These are phyloP conservation scores for Atethmia centrago DNA, from an alignment of 2,888 invertebrate species.

Conservation along the genomic window DNA sequence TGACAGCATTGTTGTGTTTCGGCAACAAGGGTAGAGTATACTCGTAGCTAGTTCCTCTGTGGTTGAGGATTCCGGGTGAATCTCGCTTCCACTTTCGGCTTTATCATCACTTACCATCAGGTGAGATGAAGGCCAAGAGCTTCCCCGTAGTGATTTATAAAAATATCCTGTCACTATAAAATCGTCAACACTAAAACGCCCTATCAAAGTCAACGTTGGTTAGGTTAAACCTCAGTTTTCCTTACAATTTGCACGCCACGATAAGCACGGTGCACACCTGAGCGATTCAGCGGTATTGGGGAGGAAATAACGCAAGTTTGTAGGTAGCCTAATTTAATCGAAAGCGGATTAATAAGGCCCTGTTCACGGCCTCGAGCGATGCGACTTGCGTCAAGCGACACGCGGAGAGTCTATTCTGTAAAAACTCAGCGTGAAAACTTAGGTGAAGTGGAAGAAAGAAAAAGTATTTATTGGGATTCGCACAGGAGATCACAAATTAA, in stretches of 20 bases:
- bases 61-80: too few relatives aligned
- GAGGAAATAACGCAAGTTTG: slow-evolving; percentile 45
- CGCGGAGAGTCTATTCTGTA: not conserved
- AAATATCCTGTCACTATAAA: not conserved
- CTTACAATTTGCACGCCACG: slow-evolving; percentile 60
- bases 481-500: too few relatives aligned
- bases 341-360: slow-evolving; percentile 28
- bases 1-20: too few relatives aligned
- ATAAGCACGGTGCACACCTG: slow-evolving; percentile 49
- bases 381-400: not conserved
- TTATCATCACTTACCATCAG: too few relatives aligned
- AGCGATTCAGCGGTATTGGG: slow-evolving; percentile 49
- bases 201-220: slow-evolving; percentile 35
- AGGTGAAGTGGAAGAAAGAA: not conserved
- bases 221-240: slow-evolving; percentile 49
- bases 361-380: not conserved
- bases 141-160: too few relatives aligned
- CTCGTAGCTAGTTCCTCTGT: too few relatives aligned
- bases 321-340: slow-evolving; percentile 41
- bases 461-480: too few relatives aligned
- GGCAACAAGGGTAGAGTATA: too few relatives aligned
- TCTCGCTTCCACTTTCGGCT: too few relatives aligned
- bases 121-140: too few relatives aligned
- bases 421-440: not conserved
- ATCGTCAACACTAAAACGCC: slow-evolving; percentile 21